These are phyloP conservation scores for Xylocampa areola DNA, from an alignment of 2,888 invertebrate genomes.

Conservation along the genomic window DNA sequence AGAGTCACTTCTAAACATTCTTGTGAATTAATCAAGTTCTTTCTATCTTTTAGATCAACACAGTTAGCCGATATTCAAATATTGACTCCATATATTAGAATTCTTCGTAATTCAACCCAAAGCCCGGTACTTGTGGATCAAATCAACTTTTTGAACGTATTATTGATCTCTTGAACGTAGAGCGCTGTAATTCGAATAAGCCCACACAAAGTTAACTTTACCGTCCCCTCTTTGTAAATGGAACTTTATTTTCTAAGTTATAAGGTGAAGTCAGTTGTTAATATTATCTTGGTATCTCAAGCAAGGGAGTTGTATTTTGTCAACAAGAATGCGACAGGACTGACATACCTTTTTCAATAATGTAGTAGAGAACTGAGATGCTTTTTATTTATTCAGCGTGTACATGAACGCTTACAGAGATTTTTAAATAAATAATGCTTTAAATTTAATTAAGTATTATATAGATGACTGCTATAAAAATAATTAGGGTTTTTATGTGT, in stretches of 20 bases:
- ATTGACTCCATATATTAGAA: slow-evolving; percentile 35
- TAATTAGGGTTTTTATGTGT: no score
- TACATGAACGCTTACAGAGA: slow-evolving; percentile 51
- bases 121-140: slow-evolving; percentile 69
- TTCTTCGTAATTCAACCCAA: slow-evolving; percentile 49
- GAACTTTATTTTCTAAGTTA: slow-evolving; percentile 9
- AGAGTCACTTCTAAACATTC: no score
- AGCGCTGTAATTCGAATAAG: slow-evolving; percentile 78
- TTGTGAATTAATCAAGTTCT: neutral
- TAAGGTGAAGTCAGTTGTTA: slow-evolving; percentile 29
- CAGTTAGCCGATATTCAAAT: slow-evolving; percentile 15
- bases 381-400: slow-evolving; percentile 58
- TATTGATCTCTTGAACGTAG: slow-evolving; percentile 75
- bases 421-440: slow-evolving; percentile 44
- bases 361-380: slow-evolving; percentile 59
- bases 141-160: slow-evolving; percentile 79
- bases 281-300: slow-evolving; percentile 35
- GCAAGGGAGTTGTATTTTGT: slow-evolving; percentile 65
- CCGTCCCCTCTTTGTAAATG: slow-evolving; percentile 24
- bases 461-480: neutral
- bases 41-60: neutral
- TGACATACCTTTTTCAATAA: slow-evolving; percentile 71
- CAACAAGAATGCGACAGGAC: slow-evolving; percentile 66
- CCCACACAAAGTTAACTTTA: slow-evolving; percentile 49
- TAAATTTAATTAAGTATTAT: slow-evolving; percentile 8